A percentile compares a stretch with the other conserved stretches of the same genome.
Conservation (phyloP, 2,888 invertebrate species). For the Agrotis exclamationis region DNA sequence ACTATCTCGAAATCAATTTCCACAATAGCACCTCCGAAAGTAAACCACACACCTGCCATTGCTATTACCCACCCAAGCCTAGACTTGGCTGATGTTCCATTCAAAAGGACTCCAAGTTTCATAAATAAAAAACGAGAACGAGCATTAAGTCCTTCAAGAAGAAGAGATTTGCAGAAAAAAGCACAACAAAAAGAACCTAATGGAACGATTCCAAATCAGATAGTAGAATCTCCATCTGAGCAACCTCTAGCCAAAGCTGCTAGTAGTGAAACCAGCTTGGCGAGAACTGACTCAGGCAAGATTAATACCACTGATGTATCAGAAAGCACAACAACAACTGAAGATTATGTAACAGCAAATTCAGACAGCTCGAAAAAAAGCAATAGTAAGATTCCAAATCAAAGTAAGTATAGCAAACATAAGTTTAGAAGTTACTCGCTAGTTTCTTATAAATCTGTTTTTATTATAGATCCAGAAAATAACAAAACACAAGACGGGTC, state of each 20-base stretch:
- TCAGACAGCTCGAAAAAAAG: constrained; percentile 94
- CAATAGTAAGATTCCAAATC: constrained; percentile 85
- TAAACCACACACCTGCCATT: constrained; percentile 89
- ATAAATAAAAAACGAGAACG: constrained; percentile 89
- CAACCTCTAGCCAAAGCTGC: constrained; percentile 79
- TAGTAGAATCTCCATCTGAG: constrained; percentile 83
- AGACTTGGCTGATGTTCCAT: constrained; percentile 87
- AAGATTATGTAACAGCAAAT: constrained; percentile 97
- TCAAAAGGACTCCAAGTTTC: constrained; percentile 88
- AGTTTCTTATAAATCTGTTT: constrained; percentile 50
- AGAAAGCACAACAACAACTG: constrained; percentile 96
- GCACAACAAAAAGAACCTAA: constrained; percentile 85
- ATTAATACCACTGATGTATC: constrained; percentile 95
- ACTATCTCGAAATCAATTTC: constrained; percentile 82
- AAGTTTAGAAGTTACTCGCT: constrained; percentile 28
- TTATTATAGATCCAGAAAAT: constrained; percentile 89
- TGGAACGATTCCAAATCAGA: constrained; percentile 83
- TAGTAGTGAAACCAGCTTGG: constrained; percentile 89
- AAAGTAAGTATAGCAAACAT: constrained; percentile 77
- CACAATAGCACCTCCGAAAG: constrained; percentile 78
- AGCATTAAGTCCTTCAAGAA: constrained; percentile 88
- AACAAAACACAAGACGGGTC: constrained; percentile 94
- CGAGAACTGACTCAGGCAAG: constrained; percentile 94
- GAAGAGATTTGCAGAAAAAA: constrained; percentile 87
- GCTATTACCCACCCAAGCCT: constrained; percentile 91